A percentile compares a stretch with the other conserved stretches of the same genome.
Conservation (phyloP, 1,140 invertebrate species). For the Meloidogyne floridensis region DNA sequence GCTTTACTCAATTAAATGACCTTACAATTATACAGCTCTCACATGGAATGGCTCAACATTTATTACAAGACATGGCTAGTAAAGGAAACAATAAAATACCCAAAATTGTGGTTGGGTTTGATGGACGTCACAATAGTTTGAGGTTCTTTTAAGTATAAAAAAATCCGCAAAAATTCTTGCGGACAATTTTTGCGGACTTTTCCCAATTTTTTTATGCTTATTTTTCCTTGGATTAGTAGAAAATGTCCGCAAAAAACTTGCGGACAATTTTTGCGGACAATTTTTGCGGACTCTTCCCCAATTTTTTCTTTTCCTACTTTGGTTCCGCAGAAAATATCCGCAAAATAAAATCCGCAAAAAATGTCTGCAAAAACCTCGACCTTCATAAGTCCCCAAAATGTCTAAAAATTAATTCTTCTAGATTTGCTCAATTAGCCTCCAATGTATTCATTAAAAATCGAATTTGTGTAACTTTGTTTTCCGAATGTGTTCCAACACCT, state of each 20-base stretch:
- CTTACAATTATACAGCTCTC: conserved; percentile 92
- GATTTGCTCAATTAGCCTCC: conserved; percentile 87
- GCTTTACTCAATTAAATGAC: conserved; percentile 93
- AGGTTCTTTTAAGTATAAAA: conserved; percentile 57
- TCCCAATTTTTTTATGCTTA: too few species aligned
- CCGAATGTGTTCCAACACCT: conserved; percentile 82
- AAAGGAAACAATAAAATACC: conserved; percentile 69
- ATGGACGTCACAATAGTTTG: conserved; percentile 86
- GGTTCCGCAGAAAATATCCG: too few species aligned
- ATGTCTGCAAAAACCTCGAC: too few species aligned
- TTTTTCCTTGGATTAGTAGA: too few species aligned
- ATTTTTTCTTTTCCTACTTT: too few species aligned
- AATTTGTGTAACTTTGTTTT: conserved; percentile 82
- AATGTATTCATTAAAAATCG: conserved; percentile 78
- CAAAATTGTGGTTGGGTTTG: conserved; percentile 86
- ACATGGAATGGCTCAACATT: conserved; percentile 84
- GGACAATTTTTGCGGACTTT: too few species aligned
- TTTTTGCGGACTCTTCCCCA: too few species aligned
- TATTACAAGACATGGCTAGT: conserved; percentile 70
- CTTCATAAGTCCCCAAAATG: neutral
- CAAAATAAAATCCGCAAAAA: too few species aligned
- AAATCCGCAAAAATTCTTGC: conserved; percentile 61
- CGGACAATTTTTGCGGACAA: too few species aligned
- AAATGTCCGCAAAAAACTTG: too few species aligned
- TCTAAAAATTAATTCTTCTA: conserved; percentile 65